Conservation (phyloP, 2,113 vertebrate species). For the Pantherophis guttatus region DNA sequence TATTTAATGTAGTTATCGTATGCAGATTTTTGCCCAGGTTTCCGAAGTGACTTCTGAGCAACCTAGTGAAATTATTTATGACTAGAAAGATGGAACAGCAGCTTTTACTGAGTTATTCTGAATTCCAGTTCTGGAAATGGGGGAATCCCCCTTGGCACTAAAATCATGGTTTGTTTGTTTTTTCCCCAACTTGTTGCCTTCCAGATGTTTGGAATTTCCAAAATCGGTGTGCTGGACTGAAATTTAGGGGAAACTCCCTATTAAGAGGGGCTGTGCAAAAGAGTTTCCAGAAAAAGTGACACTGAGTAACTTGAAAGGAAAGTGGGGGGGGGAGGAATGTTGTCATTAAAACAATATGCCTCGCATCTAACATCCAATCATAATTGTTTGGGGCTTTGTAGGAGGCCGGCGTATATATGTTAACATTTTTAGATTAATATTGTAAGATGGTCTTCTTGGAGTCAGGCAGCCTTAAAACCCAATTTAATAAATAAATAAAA, state of each 20-base stretch:
- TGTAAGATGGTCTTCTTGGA: not conserved
- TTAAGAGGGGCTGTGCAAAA: not conserved
- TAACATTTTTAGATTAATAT: not conserved
- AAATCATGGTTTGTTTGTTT: not conserved
- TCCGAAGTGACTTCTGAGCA: not conserved
- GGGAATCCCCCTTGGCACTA: not conserved
- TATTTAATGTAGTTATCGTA: not conserved
- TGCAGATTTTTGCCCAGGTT: not conserved
- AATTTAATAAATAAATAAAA: not conserved
- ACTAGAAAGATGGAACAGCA: not conserved
- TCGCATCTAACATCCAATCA: not conserved
- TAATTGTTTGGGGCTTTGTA: not conserved
- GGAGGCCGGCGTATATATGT: not conserved
- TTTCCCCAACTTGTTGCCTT: not conserved
- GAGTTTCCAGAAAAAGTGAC: not conserved
- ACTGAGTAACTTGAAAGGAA: not conserved
- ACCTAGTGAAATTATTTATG: not conserved
- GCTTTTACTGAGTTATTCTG: not conserved
- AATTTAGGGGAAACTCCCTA: not conserved
- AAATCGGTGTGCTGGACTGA: not conserved
- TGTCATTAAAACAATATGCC: not conserved
- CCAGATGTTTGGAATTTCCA: not conserved
- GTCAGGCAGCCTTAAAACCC: not conserved
- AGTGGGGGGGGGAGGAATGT: not conserved
- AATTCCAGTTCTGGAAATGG: not conserved